These are phyloP conservation scores for Hydrolagus affinis DNA, from an alignment of 2,113 vertebrate genomes.

Conservation along the genomic window DNA sequence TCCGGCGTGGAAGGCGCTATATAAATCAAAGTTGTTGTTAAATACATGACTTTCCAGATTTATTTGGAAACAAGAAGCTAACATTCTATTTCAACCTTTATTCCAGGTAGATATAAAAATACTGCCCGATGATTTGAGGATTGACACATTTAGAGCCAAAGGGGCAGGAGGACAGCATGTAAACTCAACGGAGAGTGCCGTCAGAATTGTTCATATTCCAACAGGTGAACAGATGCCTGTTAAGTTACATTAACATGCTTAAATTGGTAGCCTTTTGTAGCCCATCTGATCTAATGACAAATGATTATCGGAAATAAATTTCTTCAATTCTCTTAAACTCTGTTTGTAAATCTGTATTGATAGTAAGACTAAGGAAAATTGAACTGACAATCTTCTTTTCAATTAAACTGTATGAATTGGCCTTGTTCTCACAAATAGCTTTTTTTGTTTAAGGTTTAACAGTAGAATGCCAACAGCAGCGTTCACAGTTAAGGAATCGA, in stretches of 20 bases:
- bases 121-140: slow-evolving; percentile 70
- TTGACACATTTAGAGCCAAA: slow-evolving; percentile 81
- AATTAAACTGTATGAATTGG: too few relatives aligned
- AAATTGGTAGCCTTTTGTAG: background rate
- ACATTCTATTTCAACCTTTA: background rate
- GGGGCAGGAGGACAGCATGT: slow-evolving; percentile 88
- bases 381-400: too few relatives aligned
- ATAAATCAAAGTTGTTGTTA: too few relatives aligned
- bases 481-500: slow-evolving; percentile 80
- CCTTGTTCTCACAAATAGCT: too few relatives aligned
- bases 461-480: slow-evolving; percentile 82
- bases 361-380: too few relatives aligned
- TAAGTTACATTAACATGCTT: background rate
- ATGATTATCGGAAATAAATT: background rate
- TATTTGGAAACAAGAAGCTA: background rate
- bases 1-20: too few relatives aligned
- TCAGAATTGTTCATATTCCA: slow-evolving; percentile 79
- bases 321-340: background rate
- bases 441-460: slow-evolving; percentile 53
- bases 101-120: slow-evolving; percentile 73
- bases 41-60: background rate
- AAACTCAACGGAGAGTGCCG: slow-evolving; percentile 88
- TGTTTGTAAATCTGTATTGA: background rate
- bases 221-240: slow-evolving; percentile 59
- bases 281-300: background rate